Conservation (phyloP, 1,140 invertebrate genomes). For the Drosophila triauraria region DNA sequence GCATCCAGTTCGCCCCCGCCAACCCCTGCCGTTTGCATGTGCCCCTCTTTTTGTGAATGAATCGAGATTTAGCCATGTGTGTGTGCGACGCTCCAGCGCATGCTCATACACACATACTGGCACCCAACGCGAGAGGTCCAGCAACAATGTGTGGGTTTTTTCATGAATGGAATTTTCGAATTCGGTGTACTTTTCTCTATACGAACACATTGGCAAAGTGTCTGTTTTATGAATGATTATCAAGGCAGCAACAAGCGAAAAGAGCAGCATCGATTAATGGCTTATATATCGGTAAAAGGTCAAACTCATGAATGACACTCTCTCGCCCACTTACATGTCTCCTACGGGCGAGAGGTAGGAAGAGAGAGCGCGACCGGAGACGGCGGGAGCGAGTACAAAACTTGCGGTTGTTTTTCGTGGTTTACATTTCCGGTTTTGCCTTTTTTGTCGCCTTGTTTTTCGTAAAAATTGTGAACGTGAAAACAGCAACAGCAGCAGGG, state of each 20-base stretch:
- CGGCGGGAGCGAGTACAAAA: conserved; percentile 15
- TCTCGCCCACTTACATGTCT: conserved; percentile 14
- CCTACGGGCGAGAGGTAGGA: background rate
- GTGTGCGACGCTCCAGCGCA: conserved; percentile 63
- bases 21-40: conserved; percentile 54
- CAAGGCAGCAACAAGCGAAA: conserved; percentile 33
- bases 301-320: conserved; percentile 56
- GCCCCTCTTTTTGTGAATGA: conserved; percentile 79
- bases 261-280: conserved; percentile 48
- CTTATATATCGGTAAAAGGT: conserved; percentile 53
- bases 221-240: conserved; percentile 80
- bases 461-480: conserved; percentile 47
- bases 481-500: conserved; percentile 16
- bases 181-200: conserved; percentile 81
- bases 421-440: conserved; percentile 79
- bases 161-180: conserved; percentile 84
- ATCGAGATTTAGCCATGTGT: conserved; percentile 47
- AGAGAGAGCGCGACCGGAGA: conserved; percentile 6
- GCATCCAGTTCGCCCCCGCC: conserved; percentile 54
- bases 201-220: conserved; percentile 49
- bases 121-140: conserved; percentile 43
- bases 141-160: conserved; percentile 80
- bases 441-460: conserved; percentile 60
- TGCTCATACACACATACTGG: conserved; percentile 64
- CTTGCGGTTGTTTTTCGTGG: conserved; percentile 72